phyloP scores from a whole-genome alignment of 2,113 vertebrate species.

The Brienomyrus brachyistius region DNA sequence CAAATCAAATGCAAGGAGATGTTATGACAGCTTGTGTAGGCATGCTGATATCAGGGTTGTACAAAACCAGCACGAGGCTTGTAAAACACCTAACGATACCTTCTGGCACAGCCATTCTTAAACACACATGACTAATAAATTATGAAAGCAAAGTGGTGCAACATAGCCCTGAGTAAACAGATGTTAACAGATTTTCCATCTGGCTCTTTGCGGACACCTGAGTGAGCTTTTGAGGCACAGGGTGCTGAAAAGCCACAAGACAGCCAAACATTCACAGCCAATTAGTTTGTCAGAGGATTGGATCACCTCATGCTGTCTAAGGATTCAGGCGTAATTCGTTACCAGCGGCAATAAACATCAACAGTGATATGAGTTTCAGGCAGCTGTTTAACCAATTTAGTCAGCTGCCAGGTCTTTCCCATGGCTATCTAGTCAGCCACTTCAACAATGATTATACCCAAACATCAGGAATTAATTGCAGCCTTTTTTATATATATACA shows the following conservation, averaged over 20 bases:
- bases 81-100: constrained; percentile 3
- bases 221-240: constrained; percentile 34
- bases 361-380: not conserved
- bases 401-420: not conserved
- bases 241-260: constrained; percentile 9
- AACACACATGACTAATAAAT: constrained; percentile 27
- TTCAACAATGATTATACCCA: not conserved
- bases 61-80: not conserved
- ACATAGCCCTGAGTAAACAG: constrained; percentile 36
- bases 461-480: not conserved
- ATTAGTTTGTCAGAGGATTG: constrained; percentile 32
- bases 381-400: not conserved
- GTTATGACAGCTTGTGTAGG: not conserved
- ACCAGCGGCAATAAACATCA: constrained; percentile 5
- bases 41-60: not conserved
- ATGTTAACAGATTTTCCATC: constrained; percentile 38
- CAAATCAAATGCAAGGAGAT: not conserved
- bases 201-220: constrained; percentile 44
- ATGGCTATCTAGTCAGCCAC: not conserved
- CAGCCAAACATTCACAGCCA: constrained; percentile 21
- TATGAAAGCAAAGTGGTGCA: constrained; percentile 24
- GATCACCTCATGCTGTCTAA: constrained; percentile 27
- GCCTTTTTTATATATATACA: not conserved
- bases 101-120: constrained; percentile 23
- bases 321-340: not conserved